Base-by-base conservation (phyloP, 64 coral and sea anemone genomes). In the Acropora tenuis region DNA sequence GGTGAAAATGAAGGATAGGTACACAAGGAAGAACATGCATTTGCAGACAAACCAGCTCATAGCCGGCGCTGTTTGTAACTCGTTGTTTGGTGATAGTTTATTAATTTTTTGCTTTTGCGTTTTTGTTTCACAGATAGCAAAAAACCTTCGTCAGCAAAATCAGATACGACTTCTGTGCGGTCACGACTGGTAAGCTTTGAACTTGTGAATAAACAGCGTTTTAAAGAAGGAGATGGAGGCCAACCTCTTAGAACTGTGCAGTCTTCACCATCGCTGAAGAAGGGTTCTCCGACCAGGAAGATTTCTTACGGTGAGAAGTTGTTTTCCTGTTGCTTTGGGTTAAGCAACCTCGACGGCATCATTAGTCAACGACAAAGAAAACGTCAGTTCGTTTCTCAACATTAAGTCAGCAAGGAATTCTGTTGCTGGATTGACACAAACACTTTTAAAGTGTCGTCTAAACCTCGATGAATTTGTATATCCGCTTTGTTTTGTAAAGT, bases 121-220 rank as follows among this genome's bases (percentile, higher is more conserved):
- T 45, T n/a, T 69, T 71, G 6, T 69, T 90, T 59, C 8, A 79
- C 76, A 92, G 91, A 41, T 6, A 78, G 17, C 6, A 13, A 43
- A 7, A 78, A 75, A 1, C 73, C 91, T 3, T 52, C 83, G 4
- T 87, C 91, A 73, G 83, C 75, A 20, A 92, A 87, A 47, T 92
- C 91, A 17, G 91, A 92, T 77, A 92, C 57, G 15, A 67, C 66
- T 6, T 84, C 85, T 53, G 66, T 79, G 5, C 61, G 78, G 2
- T 18, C 55, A 6, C 69, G 61, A 16, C 53, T 42, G 43, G 86
- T 88, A 16, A 48, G 5, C 43, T 71, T 69, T 84, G 82, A 84
- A 0, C 0, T 69, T 5, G 63, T 48, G 16, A 67, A 67, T 20
- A 67, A 84, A 41, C 80, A 83, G 12, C 43, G 82, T 5, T 48